Evolutionary conservation across 2,797 vertebrate species (phyloP).

Genomic region (Tinamus major): DNA sequence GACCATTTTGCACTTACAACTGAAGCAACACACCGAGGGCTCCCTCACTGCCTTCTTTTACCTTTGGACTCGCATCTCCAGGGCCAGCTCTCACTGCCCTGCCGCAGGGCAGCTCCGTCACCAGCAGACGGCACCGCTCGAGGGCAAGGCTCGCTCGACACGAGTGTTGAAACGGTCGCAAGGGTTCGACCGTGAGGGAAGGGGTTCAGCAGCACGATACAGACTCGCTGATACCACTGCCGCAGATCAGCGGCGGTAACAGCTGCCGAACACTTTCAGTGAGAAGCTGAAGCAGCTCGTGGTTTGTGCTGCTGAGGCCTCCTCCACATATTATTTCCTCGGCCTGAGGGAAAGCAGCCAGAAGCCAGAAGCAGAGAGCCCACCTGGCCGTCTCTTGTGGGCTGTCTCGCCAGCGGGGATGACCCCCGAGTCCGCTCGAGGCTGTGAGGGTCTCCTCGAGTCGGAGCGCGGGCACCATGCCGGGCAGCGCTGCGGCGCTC

Average conservation of each 20-base stretch:
- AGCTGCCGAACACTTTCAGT: neutral
- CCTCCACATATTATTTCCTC: neutral
- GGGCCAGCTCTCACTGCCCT: neutral
- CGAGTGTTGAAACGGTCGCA: rapidly evolving
- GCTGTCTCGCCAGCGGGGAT: neutral
- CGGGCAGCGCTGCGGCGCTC: neutral
- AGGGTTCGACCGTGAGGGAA: neutral
- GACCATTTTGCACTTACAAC: neutral
- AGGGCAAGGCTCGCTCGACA: neutral
- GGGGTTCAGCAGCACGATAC: neutral
- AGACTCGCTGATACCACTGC: neutral
- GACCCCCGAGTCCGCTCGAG: neutral
- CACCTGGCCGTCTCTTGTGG: neutral
- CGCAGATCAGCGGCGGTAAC: neutral
- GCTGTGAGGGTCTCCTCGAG: neutral
- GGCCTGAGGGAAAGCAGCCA: neutral
- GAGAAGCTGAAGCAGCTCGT: neutral
- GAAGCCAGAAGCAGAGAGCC: neutral
- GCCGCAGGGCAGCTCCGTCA: neutral
- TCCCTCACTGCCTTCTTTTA: neutral
- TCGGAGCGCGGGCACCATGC: neutral
- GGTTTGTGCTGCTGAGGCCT: neutral
- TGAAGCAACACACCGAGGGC: neutral
- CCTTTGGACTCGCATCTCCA: neutral
- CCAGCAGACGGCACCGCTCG: rapidly evolving